Conservation (phyloP, 2,888 invertebrate species). For the Nebria salina region DNA sequence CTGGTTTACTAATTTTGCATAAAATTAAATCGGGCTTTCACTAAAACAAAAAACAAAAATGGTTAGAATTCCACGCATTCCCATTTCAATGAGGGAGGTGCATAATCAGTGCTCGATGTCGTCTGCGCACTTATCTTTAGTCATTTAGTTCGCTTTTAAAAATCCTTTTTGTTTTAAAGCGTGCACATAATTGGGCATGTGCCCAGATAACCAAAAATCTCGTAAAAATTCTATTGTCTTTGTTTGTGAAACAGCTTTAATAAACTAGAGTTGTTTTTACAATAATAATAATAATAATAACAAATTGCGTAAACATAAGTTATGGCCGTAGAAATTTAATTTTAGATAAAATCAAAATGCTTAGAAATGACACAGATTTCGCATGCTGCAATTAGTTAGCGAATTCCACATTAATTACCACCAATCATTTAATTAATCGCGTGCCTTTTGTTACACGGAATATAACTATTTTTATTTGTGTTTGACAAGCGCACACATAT, state of each 20-base stretch:
- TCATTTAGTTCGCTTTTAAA: not conserved
- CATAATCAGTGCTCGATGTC: not conserved
- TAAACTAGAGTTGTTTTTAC: too few relatives aligned
- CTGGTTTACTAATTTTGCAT: not conserved
- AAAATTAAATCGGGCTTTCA: not conserved
- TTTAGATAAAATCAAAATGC: not conserved
- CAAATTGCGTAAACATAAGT: not conserved
- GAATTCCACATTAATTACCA: slow-evolving; percentile 14
- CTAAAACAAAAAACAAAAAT: not conserved
- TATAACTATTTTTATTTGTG: not conserved
- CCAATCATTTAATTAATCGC: slow-evolving; percentile 16
- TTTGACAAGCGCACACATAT: not conserved
- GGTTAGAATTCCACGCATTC: slow-evolving; percentile 1
- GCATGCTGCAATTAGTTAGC: not conserved
- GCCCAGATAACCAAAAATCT: not conserved
- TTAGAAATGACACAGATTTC: slow-evolving; percentile 14
- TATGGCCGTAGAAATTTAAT: not conserved
- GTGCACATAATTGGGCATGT: slow-evolving; percentile 33
- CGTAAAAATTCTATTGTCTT: not conserved
- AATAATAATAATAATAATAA: too few relatives aligned
- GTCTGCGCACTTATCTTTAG: not conserved
- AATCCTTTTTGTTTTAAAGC: slow-evolving; percentile 39
- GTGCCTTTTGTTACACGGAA: slow-evolving; percentile 13
- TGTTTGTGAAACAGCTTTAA: not conserved
- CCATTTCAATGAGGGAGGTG: not conserved